These are phyloP conservation scores for Hippocampus guttulatus DNA, from an alignment of 2,113 vertebrate species.

Conservation along the genomic window DNA sequence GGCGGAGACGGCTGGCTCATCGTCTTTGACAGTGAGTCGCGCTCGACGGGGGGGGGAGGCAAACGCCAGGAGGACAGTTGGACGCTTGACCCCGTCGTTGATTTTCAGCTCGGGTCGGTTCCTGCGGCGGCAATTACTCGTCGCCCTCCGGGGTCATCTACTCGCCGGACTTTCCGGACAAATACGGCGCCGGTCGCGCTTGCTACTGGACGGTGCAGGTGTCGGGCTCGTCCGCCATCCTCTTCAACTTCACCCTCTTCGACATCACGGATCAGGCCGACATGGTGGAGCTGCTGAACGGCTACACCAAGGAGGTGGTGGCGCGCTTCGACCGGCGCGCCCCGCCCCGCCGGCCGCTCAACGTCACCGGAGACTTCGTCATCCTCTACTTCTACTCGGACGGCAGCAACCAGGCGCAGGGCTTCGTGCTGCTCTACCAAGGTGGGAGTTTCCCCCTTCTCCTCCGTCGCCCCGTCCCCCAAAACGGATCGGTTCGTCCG, in stretches of 20 bases:
- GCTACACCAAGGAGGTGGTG: conserved; percentile 83
- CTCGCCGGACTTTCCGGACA: conserved; percentile 92
- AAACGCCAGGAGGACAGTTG: too few relatives aligned
- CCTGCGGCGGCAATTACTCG: conserved; percentile 91
- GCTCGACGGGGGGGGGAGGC: not conserved
- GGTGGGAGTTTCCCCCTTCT: conserved; percentile 56
- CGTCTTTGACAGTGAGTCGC: conserved; percentile 90
- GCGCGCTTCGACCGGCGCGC: conserved; percentile 86
- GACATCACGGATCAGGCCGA: conserved; percentile 90
- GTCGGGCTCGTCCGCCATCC: conserved; percentile 78
- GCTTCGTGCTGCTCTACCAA: conserved; percentile 88
- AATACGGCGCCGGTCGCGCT: conserved; percentile 80
- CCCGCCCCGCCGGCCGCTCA: conserved; percentile 78
- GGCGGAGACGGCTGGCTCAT: conserved; percentile 95
- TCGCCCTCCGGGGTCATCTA: conserved; percentile 84
- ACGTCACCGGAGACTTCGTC: conserved; percentile 86
- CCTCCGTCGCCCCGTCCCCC: too few relatives aligned
- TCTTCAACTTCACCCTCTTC: conserved; percentile 90
- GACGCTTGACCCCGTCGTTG: too few relatives aligned
- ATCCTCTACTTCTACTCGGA: conserved; percentile 97
- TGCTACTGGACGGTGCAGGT: conserved; percentile 96
- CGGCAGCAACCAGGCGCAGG: conserved; percentile 88
- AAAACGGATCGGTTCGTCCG: too few relatives aligned
- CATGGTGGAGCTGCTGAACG: conserved; percentile 94
- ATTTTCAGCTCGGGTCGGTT: conserved; percentile 81